Percentiles rank a stretch among this genome's conserved stretches.
Evolutionary conservation across 2,797 vertebrate genomes (phyloP).

Genomic region (Cichlasoma orientale): DNA sequence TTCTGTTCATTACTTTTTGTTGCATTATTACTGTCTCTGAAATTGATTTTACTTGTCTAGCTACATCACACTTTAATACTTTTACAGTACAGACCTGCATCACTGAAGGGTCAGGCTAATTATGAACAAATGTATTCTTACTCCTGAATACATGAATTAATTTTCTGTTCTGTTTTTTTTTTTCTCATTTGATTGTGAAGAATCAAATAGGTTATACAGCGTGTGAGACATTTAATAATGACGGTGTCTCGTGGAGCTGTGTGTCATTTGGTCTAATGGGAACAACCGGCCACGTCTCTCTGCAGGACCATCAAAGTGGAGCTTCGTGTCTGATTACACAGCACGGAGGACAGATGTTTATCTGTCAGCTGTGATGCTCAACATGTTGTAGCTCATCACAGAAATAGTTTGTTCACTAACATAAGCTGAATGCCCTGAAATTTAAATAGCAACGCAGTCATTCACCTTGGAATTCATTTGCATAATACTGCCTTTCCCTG

Average conservation of each 20-base stretch:
- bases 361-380: neutral
- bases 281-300: neutral
- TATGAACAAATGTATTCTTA: neutral
- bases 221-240: neutral
- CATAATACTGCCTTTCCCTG: neutral
- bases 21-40: neutral
- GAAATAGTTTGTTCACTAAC: neutral
- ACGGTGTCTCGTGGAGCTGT: neutral
- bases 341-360: neutral
- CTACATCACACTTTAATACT: neutral
- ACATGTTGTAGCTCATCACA: slow-evolving; percentile 1
- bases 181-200: neutral
- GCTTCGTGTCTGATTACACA: neutral
- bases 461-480: neutral
- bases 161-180: neutral
- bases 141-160: neutral
- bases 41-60: neutral
- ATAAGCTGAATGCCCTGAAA: neutral
- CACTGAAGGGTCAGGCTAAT: neutral
- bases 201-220: neutral
- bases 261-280: neutral
- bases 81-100: neutral
- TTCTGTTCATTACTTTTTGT: neutral
- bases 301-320: neutral
- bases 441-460: neutral